Evolutionary conservation across 1,140 invertebrate genomes (phyloP).

Genomic region (Leptestheria dahalacensis): DNA sequence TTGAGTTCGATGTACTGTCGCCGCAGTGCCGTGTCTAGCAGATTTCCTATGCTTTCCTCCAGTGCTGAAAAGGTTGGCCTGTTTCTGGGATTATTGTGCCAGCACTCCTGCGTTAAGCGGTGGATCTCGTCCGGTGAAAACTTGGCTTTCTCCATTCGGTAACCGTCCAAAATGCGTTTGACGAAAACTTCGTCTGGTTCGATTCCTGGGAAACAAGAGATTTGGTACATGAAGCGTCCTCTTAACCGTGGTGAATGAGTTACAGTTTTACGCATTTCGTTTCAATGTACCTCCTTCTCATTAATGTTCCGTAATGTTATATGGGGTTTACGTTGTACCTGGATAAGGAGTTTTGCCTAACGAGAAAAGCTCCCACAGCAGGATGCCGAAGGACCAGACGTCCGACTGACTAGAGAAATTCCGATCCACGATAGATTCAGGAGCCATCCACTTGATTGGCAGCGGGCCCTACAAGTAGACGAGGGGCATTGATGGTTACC

Average conservation of each 20-base stretch:
- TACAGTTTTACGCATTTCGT: too few species aligned
- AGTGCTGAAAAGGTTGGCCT: constrained; percentile 64
- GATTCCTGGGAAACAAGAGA: constrained; percentile 20
- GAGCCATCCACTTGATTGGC: constrained; percentile 36
- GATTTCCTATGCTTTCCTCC: constrained; percentile 51
- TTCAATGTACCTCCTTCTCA: too few species aligned
- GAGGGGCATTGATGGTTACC: too few species aligned
- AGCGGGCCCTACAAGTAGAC: constrained; percentile 30
- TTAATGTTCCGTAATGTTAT: not conserved
- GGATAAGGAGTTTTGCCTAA: constrained; percentile 26
- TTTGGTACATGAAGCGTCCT: not conserved
- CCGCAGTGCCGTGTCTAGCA: constrained; percentile 70
- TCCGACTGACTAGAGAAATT: constrained; percentile 29
- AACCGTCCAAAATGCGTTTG: not conserved
- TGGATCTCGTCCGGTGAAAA: constrained; percentile 33
- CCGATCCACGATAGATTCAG: constrained; percentile 26
- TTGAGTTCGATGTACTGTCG: too few species aligned
- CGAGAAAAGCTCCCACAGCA: constrained; percentile 34
- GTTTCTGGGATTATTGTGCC: constrained; percentile 55
- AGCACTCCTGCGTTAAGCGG: constrained; percentile 70
- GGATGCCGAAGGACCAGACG: constrained; percentile 33
- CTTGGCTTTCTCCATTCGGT: constrained; percentile 1
- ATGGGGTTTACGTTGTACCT: constrained; percentile 14
- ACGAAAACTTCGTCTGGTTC: constrained; percentile 4
- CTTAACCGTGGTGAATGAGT: too few species aligned